phyloP scores from a whole-genome alignment of 1,140 invertebrate genomes.

The Coelopa frigida region DNA sequence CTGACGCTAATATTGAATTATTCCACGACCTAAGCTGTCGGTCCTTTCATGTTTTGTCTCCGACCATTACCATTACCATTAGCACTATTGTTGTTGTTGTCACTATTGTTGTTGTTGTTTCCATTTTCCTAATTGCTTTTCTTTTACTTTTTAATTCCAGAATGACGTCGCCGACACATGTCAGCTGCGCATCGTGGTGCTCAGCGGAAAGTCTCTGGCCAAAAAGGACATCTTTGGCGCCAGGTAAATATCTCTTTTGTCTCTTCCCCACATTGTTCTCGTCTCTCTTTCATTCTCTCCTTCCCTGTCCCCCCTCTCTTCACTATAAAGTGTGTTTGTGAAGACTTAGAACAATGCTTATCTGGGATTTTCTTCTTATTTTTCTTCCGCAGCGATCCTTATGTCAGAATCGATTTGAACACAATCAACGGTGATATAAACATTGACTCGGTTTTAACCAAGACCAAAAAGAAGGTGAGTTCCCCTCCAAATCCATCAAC shows the following conservation, averaged over 20 bases:
- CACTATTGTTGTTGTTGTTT: background rate
- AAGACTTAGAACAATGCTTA: background rate
- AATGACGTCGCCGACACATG: conserved; percentile 67
- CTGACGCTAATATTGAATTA: too few relatives aligned
- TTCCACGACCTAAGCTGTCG: too few relatives aligned
- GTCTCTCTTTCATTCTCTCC: too few relatives aligned
- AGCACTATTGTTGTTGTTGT: too few relatives aligned
- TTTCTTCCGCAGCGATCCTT: conserved; percentile 76
- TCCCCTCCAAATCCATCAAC: background rate
- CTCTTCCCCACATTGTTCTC: too few relatives aligned
- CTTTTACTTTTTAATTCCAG: conserved; percentile 47
- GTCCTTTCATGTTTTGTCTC: too few relatives aligned
- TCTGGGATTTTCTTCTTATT: conserved; percentile 3
- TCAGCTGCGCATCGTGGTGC: conserved; percentile 71
- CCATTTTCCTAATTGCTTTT: background rate
- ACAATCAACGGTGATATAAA: conserved; percentile 74
- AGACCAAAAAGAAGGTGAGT: conserved; percentile 91
- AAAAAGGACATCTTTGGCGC: conserved; percentile 99
- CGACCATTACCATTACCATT: too few relatives aligned
- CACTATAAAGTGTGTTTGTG: background rate
- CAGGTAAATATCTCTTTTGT: conserved; percentile 64
- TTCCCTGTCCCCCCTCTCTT: too few relatives aligned
- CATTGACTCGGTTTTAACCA: conserved; percentile 86
- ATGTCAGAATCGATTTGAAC: conserved; percentile 87
- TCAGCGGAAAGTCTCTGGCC: conserved; percentile 82